phyloP scores from a whole-genome alignment of 2,888 invertebrate species.

The Xylota sylvarum region DNA sequence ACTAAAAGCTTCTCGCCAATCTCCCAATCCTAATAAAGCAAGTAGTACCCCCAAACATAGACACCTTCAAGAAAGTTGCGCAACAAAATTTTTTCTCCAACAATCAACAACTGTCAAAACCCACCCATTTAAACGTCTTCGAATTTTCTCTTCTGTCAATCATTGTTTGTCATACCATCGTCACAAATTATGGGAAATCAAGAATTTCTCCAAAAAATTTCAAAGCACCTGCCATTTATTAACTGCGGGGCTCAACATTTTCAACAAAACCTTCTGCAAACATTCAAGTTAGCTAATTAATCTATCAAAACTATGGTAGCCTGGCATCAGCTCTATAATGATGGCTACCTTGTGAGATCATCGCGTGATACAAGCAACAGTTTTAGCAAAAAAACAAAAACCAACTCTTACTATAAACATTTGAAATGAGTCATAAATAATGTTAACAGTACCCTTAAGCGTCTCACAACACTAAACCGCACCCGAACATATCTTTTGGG shows the following conservation, averaged over 20 bases:
- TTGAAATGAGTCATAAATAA: conserved; percentile 27
- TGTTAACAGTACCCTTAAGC: conserved; percentile 17
- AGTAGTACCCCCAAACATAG: not conserved
- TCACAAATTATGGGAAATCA: not conserved
- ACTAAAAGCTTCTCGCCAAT: too few species aligned
- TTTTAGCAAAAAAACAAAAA: not conserved
- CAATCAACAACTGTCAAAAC: conserved; percentile 1
- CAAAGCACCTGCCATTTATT: not conserved
- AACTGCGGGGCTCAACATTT: not conserved
- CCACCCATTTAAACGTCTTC: not conserved
- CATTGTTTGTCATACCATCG: not conserved
- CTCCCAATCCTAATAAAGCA: too few species aligned
- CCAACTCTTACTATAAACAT: not conserved
- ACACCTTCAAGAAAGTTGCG: not conserved
- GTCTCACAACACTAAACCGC: conserved; percentile 25
- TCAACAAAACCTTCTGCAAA: not conserved
- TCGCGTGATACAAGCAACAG: not conserved
- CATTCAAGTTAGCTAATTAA: not conserved
- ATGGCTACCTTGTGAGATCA: not conserved
- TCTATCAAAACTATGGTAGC: conserved; percentile 7
- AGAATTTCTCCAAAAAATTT: not conserved
- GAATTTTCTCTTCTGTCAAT: conserved; percentile 41
- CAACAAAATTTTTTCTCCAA: not conserved
- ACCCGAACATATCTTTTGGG: conserved; percentile 26
- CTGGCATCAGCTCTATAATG: not conserved